These are phyloP conservation scores for Hyposoter didymator DNA, from an alignment of 2,888 invertebrate species.

Conservation along the genomic window DNA sequence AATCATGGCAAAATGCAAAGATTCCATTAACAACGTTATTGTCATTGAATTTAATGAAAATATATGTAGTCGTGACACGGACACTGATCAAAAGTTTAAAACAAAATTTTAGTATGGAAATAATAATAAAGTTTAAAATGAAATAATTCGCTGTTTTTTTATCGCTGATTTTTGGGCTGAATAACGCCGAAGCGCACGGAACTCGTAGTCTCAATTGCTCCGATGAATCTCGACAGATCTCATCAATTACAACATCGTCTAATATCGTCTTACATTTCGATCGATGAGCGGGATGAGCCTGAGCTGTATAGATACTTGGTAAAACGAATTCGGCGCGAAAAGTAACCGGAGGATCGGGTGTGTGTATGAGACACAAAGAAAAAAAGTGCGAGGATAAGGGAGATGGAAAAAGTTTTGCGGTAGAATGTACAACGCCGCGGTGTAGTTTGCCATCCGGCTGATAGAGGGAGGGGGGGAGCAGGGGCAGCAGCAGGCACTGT, in stretches of 20 bases:
- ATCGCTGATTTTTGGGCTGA: not conserved
- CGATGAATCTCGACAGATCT: slow-evolving; percentile 3
- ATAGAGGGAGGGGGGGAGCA: slow-evolving; percentile 71
- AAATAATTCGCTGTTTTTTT: not conserved
- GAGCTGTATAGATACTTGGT: not conserved
- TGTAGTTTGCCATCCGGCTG: slow-evolving; percentile 78
- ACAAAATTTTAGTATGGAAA: no score
- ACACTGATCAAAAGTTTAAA: no score
- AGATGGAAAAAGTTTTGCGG: slow-evolving; percentile 70
- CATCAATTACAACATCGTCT: slow-evolving; percentile 1
- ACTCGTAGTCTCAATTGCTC: not conserved
- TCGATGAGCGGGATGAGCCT: not conserved
- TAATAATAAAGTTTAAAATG: no score
- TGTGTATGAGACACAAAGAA: not conserved
- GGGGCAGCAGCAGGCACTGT: slow-evolving; percentile 79
- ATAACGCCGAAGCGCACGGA: not conserved
- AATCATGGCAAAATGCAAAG: not conserved
- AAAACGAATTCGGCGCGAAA: slow-evolving; percentile 9
- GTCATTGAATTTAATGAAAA: not conserved
- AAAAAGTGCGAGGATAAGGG: not conserved
- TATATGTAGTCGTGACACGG: no score
- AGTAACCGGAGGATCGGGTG: not conserved
- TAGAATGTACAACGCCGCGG: slow-evolving; percentile 71
- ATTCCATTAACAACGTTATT: not conserved
- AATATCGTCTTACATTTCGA: slow-evolving; percentile 3